Percentiles rank a stretch among this genome's conserved stretches.
Evolutionary conservation across 2,113 vertebrate genomes (phyloP).

Genomic region (Brachyistius frenatus): DNA sequence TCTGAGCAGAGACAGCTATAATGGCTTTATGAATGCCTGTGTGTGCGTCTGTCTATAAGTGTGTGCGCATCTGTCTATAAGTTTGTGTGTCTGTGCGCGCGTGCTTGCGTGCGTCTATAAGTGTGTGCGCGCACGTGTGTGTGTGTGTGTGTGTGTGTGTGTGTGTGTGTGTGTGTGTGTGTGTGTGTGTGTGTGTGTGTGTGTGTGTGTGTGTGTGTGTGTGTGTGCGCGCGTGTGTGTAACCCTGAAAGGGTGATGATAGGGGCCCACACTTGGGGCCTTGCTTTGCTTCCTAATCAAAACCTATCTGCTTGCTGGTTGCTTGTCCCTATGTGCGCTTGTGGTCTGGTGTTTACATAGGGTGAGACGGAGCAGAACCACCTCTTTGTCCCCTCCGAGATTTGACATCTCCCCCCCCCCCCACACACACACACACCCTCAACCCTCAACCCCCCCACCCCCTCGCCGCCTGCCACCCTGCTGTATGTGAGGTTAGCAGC

Average conservation of each 20-base stretch:
- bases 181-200: slow-evolving; percentile 50
- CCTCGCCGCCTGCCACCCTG: slow-evolving; percentile 3
- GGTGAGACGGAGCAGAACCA: slow-evolving; percentile 68
- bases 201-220: neutral
- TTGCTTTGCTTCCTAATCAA: slow-evolving; percentile 60
- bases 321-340: slow-evolving; percentile 36
- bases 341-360: slow-evolving; percentile 60
- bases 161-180: slow-evolving; percentile 47
- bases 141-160: slow-evolving; percentile 27
- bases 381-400: slow-evolving; percentile 67
- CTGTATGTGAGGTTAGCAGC: slow-evolving; percentile 48
- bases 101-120: no score
- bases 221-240: slow-evolving; percentile 53
- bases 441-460: neutral
- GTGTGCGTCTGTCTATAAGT: slow-evolving; percentile 26
- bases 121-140: no score
- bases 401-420: slow-evolving; percentile 51
- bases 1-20: slow-evolving; percentile 75
- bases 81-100: no score
- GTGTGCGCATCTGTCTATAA: slow-evolving; percentile 39
- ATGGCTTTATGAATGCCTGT: slow-evolving; percentile 66
- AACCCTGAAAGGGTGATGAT: slow-evolving; percentile 67
- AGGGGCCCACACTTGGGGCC: slow-evolving; percentile 62
- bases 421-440: no score
- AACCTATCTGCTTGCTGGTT: slow-evolving; percentile 46